phyloP scores from a whole-genome alignment of 2,113 vertebrate genomes.

The Climacteris rufus region DNA sequence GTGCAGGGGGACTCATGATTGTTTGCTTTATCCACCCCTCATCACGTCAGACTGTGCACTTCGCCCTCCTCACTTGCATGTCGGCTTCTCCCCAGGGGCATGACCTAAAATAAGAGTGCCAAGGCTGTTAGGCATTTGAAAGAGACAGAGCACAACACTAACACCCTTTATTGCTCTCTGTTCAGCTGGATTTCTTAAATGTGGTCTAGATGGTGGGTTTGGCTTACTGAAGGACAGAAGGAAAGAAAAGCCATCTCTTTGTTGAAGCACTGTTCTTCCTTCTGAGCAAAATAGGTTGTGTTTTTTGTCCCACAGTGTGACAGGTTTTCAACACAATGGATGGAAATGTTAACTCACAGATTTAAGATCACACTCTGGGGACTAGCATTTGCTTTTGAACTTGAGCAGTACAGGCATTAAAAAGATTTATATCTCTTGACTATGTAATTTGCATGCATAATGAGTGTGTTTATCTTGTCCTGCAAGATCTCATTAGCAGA shows the following conservation, averaged over 20 bases:
- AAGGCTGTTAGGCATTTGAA: not conserved
- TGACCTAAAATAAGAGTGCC: not conserved
- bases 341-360: not conserved
- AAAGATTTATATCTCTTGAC: not conserved
- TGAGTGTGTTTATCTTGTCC: not conserved
- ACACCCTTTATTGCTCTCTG: not conserved
- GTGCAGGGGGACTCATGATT: not conserved
- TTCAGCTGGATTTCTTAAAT: not conserved
- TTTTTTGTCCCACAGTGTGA: not conserved
- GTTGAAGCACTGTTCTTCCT: slow-evolving; percentile 18
- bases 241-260: not conserved
- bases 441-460: not conserved
- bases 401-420: not conserved
- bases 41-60: not conserved
- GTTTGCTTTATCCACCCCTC: not conserved
- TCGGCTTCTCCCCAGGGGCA: not conserved
- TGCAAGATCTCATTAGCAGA: not conserved
- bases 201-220: not conserved
- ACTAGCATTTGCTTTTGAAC: not conserved
- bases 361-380: not conserved
- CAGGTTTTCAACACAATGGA: not conserved
- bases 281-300: not conserved
- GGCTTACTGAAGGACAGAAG: not conserved
- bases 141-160: not conserved
- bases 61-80: not conserved